Evolutionary conservation across 2,888 invertebrate genomes (phyloP).

Genomic region (Aspidapion aeneum): DNA sequence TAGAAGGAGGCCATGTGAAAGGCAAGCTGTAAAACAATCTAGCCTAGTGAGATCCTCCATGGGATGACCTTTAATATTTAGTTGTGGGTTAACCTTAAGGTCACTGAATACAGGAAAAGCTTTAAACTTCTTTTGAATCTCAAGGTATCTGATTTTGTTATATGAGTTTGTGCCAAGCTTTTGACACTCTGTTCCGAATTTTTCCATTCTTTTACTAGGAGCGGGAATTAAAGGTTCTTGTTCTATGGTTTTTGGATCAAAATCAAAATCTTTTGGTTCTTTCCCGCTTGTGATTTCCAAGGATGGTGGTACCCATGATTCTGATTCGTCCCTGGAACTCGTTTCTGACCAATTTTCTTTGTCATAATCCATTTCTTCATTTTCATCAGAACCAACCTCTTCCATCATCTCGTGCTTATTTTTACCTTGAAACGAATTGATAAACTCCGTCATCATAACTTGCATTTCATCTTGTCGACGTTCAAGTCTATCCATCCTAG

Average conservation of each 20-base stretch:
- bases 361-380: too few relatives aligned
- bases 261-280: conserved; percentile 18
- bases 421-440: too few relatives aligned
- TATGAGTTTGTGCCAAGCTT: conserved; percentile 9
- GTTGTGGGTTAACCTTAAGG: conserved; percentile 9
- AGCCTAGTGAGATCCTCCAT: not conserved
- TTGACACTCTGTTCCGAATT: conserved; percentile 13
- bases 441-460: too few relatives aligned
- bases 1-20: conserved; percentile 11
- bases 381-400: too few relatives aligned
- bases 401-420: too few relatives aligned
- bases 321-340: too few relatives aligned
- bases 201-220: conserved; percentile 13
- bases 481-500: too few relatives aligned
- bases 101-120: conserved; percentile 13
- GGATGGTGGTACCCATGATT: too few relatives aligned
- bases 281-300: too few relatives aligned
- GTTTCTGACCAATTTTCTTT: too few relatives aligned
- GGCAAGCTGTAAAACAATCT: conserved; percentile 3
- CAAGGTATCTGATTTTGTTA: conserved; percentile 13
- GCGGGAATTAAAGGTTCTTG: conserved; percentile 9
- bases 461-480: too few relatives aligned
- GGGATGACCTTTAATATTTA: not conserved
- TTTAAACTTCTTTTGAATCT: conserved; percentile 16
- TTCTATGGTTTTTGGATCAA: conserved; percentile 11